Base-by-base conservation (phyloP, 2,113 vertebrate genomes). In the Carassius carassius region DNA sequence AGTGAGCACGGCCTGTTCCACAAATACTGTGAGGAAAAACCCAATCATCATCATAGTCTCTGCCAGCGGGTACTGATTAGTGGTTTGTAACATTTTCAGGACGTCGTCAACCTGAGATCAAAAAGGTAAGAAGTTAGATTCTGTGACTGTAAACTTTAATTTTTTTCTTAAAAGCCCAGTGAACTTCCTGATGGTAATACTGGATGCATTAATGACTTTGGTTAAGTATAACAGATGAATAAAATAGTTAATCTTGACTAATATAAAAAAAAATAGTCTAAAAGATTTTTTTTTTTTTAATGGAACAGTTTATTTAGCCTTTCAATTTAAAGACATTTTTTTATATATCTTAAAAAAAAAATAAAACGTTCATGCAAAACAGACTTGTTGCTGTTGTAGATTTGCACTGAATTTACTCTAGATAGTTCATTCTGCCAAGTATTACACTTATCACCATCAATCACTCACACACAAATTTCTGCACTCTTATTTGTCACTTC, bases 1-100 rank as follows among this genome's bases (percentile, higher is more conserved):
- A 67, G 94, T 96, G 81, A 99, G 91, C 56, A 99, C n/a, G 5
- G 95, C 89, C 90, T 99, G 97, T 87, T 99, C 97, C 79, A 97
- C 92, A 0, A 99, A 96, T 5, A 99, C 94, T 0, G 96, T 97
- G 72, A 98, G 51, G 88, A 99, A 97, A 92, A 99, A 96, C 9
- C 97, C 97, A 0, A 98, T 58, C 93, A 99, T 92, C 95, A 98
- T 91, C 90, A 96, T 94, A 5, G 97, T 99, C 93, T 99, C 97
- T 0, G 97, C 96, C 92, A 98, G 87, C 0, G 97, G 98, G 87
- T 97, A 99, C 75, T 97, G 95, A 0, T 92, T 95, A 90, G 84
- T 92, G 65, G 97, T 79, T 3, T 96, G 93, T 11, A 94, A 89
- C 19, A 92, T 87, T 77, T 86, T 89, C 77, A 98, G 92, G 0